phyloP scores from a whole-genome alignment of 2,888 invertebrate species.

The Nudaria mundana region DNA sequence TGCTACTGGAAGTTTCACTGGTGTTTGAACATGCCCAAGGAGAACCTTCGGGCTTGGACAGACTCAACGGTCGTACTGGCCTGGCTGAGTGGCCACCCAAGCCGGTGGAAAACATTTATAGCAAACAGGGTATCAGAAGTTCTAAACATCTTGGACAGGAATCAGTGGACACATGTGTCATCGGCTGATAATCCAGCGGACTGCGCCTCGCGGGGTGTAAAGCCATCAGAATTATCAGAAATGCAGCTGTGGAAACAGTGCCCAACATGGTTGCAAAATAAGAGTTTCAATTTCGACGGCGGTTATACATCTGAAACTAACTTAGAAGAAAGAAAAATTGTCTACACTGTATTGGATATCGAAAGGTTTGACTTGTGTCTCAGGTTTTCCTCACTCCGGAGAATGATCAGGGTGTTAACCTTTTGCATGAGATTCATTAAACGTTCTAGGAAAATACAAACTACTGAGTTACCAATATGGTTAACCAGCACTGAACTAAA shows the following conservation, averaged over 20 bases:
- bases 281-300: neutral
- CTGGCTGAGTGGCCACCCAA: slow-evolving; percentile 5
- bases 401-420: too few species aligned
- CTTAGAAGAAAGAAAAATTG: too few species aligned
- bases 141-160: neutral
- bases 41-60: neutral
- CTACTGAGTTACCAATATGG: neutral
- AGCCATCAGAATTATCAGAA: neutral
- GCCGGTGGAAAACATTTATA: slow-evolving; percentile 3
- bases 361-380: too few species aligned
- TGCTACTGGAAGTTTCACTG: slow-evolving; percentile 11
- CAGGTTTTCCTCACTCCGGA: too few species aligned
- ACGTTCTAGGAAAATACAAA: neutral
- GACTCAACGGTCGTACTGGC: slow-evolving; percentile 3
- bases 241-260: neutral
- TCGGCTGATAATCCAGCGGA: neutral
- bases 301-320: too few species aligned
- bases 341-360: too few species aligned
- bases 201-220: neutral
- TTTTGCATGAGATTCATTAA: neutral
- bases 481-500: neutral
- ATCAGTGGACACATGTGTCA: neutral
- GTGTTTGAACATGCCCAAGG: slow-evolving; percentile 7
- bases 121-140: slow-evolving; percentile 4
- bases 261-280: neutral